Base-by-base conservation (phyloP, 1,140 invertebrate genomes). In the Hydropsyche tenuis region DNA sequence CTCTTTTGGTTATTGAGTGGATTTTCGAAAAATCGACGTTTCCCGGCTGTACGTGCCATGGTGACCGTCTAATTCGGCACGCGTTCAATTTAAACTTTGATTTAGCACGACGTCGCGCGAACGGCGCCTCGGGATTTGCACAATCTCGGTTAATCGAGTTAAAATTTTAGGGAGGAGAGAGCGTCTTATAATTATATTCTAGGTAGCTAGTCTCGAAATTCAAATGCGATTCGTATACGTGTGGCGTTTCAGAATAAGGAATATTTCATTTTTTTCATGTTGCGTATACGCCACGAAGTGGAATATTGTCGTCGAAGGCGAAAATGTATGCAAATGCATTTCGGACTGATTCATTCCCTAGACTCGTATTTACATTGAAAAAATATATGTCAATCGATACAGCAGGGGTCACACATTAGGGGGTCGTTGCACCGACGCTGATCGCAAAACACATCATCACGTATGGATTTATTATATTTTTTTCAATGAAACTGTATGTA, bases 321-420 rank as follows among this genome's bases (percentile, higher is more conserved):
- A 53, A 68, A 70, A 56, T 27, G 65, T 70, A 70, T 70, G 68
- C 45, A 70, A 70, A 70, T 70, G 27, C 27, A 70, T 70, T 70
- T 48, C 53, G 46, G 60, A 68, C 72, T 73, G 75, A 76, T 73
- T 76, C 75, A 76, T 74, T 71, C 69, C 45, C 56, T 63, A 62
- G 53, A 63, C 53, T 27, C 53, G 51, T 64, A 76, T 76, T 73
- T 76, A 51, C 74, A 75, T 71, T 42, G 30, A 76, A 76, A 75
- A 76, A 76, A 76, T 76, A 73, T 76, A 76, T 76, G 75, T 76
- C 75, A 76, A 76, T 76, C 69, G 72, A 76, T 69, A 73, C 75
- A 76, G 68, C 69, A 68, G 72, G 25, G 46, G 27, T 53, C 12
- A 43, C 25, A 16, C 72, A 76, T 76, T 76, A 73, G 63, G 43